These are phyloP conservation scores for Manis pentadactyla DNA, from an alignment of 2,797 vertebrate species.

Conservation along the genomic window DNA sequence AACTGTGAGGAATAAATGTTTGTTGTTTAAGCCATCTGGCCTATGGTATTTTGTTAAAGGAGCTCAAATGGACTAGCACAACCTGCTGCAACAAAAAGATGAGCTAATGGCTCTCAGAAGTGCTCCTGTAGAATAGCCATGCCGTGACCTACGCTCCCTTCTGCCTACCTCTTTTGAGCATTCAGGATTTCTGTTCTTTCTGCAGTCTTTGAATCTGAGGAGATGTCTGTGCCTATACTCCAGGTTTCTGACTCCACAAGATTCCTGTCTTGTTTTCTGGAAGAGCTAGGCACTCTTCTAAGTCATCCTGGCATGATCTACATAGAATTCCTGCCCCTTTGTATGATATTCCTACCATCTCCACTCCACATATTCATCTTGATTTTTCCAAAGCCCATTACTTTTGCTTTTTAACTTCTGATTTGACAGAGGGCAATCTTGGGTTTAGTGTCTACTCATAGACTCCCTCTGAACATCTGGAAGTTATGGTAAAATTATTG, in stretches of 20 bases:
- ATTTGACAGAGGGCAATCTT: not conserved
- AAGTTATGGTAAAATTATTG: slow-evolving; percentile 14
- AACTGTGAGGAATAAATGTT: not conserved
- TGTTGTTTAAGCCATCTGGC: not conserved
- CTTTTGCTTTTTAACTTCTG: not conserved
- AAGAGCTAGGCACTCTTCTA: not conserved
- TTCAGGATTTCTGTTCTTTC: not conserved
- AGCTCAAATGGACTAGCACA: not conserved
- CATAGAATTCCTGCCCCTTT: not conserved
- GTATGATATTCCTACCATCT: not conserved
- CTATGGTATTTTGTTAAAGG: not conserved
- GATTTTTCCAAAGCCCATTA: not conserved
- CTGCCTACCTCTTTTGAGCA: not conserved
- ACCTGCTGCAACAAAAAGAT: not conserved
- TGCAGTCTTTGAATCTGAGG: not conserved
- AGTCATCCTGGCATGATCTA: not conserved
- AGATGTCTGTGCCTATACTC: not conserved
- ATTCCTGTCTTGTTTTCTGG: not conserved
- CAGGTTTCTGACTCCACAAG: not conserved
- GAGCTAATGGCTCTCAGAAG: not conserved
- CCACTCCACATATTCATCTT: not conserved
- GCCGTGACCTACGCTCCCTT: not conserved
- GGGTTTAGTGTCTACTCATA: not conserved
- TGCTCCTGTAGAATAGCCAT: not conserved
- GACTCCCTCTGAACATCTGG: not conserved